These are phyloP conservation scores for Scaptomyza cyrtandrae DNA, from an alignment of 2,888 invertebrate genomes.

Conservation along the genomic window DNA sequence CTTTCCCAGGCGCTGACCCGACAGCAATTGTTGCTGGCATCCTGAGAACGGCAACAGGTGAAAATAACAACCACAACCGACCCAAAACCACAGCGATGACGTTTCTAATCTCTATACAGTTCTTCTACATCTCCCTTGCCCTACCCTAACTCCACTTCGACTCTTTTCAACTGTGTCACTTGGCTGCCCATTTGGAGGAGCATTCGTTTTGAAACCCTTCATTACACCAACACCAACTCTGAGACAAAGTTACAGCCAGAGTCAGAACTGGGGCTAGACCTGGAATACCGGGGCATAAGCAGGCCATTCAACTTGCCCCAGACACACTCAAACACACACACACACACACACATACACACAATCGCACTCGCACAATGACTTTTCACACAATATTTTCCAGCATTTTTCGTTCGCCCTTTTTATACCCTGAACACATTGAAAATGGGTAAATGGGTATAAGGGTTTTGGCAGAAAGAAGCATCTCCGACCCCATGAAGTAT, in stretches of 20 bases:
- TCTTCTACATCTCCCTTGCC: neutral
- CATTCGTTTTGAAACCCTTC: conserved; percentile 58
- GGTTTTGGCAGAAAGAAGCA: too few relatives aligned
- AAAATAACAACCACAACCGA: conserved; percentile 41
- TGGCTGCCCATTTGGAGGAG: conserved; percentile 48
- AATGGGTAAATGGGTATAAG: too few relatives aligned
- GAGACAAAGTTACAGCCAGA: neutral
- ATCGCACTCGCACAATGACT: conserved; percentile 32
- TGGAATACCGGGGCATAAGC: conserved; percentile 44
- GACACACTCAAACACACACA: conserved; percentile 29
- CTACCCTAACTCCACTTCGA: too few relatives aligned
- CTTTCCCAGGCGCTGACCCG: conserved; percentile 74
- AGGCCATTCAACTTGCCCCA: conserved; percentile 72
- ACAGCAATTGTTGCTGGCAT: conserved; percentile 58
- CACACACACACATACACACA: conserved; percentile 35
- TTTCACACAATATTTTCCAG: conserved; percentile 78
- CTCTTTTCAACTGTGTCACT: conserved; percentile 34
- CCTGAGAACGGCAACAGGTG: conserved; percentile 71
- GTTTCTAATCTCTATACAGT: conserved; percentile 37
- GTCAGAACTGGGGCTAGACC: conserved; percentile 37
- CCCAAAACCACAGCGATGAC: conserved; percentile 45
- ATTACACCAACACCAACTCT: conserved; percentile 63
- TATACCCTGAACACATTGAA: neutral
- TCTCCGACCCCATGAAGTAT: too few relatives aligned
- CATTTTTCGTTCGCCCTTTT: conserved; percentile 61